These are phyloP conservation scores for Myodes glareolus DNA, from an alignment of 2,113 vertebrate species.

Conservation along the genomic window DNA sequence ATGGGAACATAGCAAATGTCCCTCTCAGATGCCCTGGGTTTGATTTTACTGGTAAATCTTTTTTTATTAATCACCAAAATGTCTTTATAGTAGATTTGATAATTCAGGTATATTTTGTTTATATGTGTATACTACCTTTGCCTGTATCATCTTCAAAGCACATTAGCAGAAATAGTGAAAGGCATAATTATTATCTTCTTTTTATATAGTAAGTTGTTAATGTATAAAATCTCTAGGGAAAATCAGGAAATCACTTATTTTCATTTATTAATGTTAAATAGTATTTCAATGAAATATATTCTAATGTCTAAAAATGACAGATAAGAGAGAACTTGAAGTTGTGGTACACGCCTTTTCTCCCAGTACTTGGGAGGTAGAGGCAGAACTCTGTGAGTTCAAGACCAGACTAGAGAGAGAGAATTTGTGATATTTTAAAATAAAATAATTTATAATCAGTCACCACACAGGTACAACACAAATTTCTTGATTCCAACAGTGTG, in stretches of 20 bases:
- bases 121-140: background rate
- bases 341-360: no score
- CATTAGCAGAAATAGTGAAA: background rate
- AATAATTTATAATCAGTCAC: background rate
- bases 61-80: background rate
- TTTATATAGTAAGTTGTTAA: background rate
- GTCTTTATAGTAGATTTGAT: background rate
- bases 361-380: no score
- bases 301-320: background rate
- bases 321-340: background rate
- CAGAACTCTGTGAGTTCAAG: no score
- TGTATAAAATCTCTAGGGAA: background rate
- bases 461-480: background rate
- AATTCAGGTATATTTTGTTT: background rate
- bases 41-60: background rate
- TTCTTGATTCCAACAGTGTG: background rate
- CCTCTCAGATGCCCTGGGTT: background rate
- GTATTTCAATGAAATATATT: background rate
- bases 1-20: background rate
- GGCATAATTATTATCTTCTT: background rate
- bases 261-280: background rate
- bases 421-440: background rate
- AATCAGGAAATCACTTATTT: background rate
- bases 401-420: background rate
- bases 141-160: background rate